Base-by-base conservation (phyloP, 2,888 invertebrate species). In the Mythimna impura region DNA sequence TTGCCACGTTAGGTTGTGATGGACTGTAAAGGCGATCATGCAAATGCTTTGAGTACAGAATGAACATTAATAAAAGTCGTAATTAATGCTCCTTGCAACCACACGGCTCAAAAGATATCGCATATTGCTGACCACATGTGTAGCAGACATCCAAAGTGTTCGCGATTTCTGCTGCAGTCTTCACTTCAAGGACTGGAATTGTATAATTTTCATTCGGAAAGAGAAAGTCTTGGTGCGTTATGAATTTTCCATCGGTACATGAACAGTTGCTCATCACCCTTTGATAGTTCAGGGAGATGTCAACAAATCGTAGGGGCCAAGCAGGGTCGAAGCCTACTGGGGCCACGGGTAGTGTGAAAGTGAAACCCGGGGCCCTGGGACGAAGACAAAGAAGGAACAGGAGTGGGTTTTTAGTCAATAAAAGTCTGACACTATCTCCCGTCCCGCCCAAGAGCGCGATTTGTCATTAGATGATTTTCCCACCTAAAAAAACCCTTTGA, bases 131-230 rank as follows among this genome's bases (percentile, higher is more conserved):
- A 6, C 43, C 43, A 66, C 66, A 67, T 34, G 1, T 47, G 43
- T 65, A 67, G 9, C 34, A 47, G 22, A 47, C 14, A 20, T 12
- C 20, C 2, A 36, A 67, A 25, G 34, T 5, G 34, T 2, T 67
- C 34, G 10, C 7, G 22, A 14, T 34, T 34, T 43, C 68, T 7
- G 47, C 47, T 14, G 67, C n/a, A n/a, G n/a, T 34, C 47, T 34
- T 47, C 14, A 20, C 67, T 67, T 68, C 68, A 25, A 36, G 0
- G 1, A 50, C 67, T 22, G 67, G 67, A 14, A 1, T 66, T 22
- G 67, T 22, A 8, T 3, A 17, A 20, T 12, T 7, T 22, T 7
- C 0, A 4, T 7, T n/a, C 17, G 1, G 22, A 30, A 8, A 43
- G 12, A 22, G 3, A 68, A 68, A 66, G 17, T 50, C 22, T 50